A percentile compares a stretch with the other conserved stretches of the same genome.
These are phyloP conservation scores for Archips xylosteana DNA, from an alignment of 2,888 invertebrate species.

Conservation along the genomic window DNA sequence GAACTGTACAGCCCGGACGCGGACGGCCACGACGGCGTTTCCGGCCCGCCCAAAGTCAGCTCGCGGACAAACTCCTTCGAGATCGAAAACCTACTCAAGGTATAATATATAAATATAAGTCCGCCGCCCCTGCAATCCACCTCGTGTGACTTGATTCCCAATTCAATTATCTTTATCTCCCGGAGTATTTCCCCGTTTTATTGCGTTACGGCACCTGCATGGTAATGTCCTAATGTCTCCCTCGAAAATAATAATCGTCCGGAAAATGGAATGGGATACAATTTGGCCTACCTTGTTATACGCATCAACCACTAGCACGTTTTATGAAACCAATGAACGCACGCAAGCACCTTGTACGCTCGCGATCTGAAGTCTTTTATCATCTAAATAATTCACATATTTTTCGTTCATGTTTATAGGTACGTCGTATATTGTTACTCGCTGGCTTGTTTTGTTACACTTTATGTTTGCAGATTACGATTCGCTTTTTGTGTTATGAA, in stretches of 20 bases:
- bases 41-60: conserved; percentile 87
- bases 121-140: conserved; percentile 55
- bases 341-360: conserved; percentile 35
- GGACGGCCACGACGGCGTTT: conserved; percentile 70
- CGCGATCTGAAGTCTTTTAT: conserved; percentile 36
- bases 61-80: conserved; percentile 97
- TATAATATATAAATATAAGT: conserved; percentile 56
- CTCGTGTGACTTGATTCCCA: conserved; percentile 58
- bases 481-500: background rate
- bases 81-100: conserved; percentile 97
- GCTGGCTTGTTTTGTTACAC: background rate
- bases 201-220: conserved; percentile 65
- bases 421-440: background rate
- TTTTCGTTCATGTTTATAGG: background rate
- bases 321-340: conserved; percentile 36
- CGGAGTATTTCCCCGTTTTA: conserved; percentile 61
- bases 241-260: conserved; percentile 67
- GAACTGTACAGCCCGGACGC: conserved; percentile 90
- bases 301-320: conserved; percentile 31
- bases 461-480: conserved; percentile 1
- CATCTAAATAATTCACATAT: conserved; percentile 15
- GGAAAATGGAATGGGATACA: conserved; percentile 52
- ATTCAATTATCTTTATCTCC: conserved; percentile 65
- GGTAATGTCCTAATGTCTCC: conserved; percentile 69
- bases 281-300: conserved; percentile 38